These are phyloP conservation scores for Habropoda laboriosa DNA, from an alignment of 1,140 invertebrate species.

Conservation along the genomic window DNA sequence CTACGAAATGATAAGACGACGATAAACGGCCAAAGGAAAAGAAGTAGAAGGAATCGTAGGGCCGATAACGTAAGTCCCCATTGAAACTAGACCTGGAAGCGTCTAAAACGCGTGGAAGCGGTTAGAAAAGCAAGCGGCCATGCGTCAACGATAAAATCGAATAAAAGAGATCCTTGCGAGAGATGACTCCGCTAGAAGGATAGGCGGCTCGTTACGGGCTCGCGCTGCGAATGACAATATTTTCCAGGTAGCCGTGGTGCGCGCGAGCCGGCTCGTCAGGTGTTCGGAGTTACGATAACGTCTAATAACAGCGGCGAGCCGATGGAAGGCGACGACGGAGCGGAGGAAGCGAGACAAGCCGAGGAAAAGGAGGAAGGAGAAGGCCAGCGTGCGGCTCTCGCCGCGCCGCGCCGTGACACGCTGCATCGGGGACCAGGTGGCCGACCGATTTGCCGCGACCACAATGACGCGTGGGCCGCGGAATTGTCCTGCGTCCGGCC, in stretches of 20 bases:
- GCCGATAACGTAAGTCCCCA: too few relatives aligned
- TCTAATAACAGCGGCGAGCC: constrained; percentile 51
- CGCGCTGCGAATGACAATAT: constrained; percentile 48
- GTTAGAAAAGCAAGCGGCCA: too few relatives aligned
- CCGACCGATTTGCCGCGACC: constrained; percentile 73
- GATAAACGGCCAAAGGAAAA: too few relatives aligned
- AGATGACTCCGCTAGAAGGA: constrained; percentile 3
- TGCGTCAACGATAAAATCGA: neutral
- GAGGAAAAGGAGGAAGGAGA: constrained; percentile 48
- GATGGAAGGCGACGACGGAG: constrained; percentile 24
- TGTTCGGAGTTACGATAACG: constrained; percentile 44
- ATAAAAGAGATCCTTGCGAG: constrained; percentile 20
- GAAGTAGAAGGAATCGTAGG: too few relatives aligned
- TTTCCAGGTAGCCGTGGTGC: constrained; percentile 62
- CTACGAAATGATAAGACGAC: too few relatives aligned
- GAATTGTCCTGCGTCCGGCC: constrained; percentile 65
- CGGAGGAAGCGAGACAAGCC: constrained; percentile 24
- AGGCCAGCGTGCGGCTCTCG: constrained; percentile 42
- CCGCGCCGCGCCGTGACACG: constrained; percentile 47
- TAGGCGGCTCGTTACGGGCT: constrained; percentile 15
- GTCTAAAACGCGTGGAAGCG: neutral
- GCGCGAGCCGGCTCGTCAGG: constrained; percentile 38
- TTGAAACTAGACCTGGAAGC: too few relatives aligned
- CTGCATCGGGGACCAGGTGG: constrained; percentile 71
- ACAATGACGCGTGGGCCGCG: constrained; percentile 74